Base-by-base conservation (phyloP, 2,797 vertebrate species). In the Xyrichtys novacula region DNA sequence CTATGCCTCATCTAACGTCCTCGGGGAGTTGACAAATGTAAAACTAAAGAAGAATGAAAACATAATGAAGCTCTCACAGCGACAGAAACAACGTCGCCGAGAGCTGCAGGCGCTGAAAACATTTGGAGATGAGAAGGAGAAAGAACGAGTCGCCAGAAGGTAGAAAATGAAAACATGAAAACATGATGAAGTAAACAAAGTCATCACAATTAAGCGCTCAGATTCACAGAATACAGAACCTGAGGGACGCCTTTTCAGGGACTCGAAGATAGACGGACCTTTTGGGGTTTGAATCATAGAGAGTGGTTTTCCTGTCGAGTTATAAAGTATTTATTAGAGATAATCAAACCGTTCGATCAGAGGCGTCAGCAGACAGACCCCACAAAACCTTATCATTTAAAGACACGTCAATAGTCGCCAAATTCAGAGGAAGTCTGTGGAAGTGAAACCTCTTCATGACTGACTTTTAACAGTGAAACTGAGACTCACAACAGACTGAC, bases 31-130 rank as follows among this genome's bases (percentile, higher is more conserved):
- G 65, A 40, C 23, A 64, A 48, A 62, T 26, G 15, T 4, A 71
- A 73, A 54, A 79, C 82, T 63, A 58, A 60, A 16, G 29, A 23
- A 69, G 14, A 76, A 74, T 66, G 62, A 75, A 68, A 78, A 74
- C 28, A 42, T 1, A 22, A 0, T 38, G 73, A 76, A 67, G 59
- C 20, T 2, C n/a, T 7, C 39, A 50, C 46, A 78, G 58, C 44
- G 60, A 36, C 62, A 56, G 63, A 50, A 83, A 90, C n/a, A 84
- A 89, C 74, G 84, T 84, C 79, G 62, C 76, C 59, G 74, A 75
- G 68, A 74, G 81, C 83, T 80, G 55, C 55, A 71, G 85, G 82
- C 76, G 0, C 23, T 40, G 58, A 76, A 83, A 78, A 46, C 78
- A 82, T 84, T 85, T 70, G 68, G 60, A 81, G 60, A 77, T 39